These are phyloP conservation scores for Gobiocypris rarus DNA, from an alignment of 2,113 vertebrate species.

Conservation along the genomic window DNA sequence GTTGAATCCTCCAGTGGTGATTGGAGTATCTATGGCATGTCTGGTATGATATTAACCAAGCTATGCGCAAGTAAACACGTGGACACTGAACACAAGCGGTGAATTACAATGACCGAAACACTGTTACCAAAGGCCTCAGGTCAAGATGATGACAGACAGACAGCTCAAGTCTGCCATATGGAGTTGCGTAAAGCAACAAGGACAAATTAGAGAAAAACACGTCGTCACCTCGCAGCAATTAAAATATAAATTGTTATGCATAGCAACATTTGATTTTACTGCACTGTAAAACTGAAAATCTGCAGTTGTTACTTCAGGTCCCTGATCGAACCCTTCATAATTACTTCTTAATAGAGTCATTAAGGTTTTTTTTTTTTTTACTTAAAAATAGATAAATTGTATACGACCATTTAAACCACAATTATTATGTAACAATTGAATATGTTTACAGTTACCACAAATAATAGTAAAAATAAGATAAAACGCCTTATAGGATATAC, in stretches of 20 bases:
- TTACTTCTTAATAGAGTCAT: not conserved
- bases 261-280: not conserved
- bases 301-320: not conserved
- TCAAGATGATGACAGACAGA: slow-evolving; percentile 57
- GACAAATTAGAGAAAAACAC: slow-evolving; percentile 7
- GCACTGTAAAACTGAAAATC: not conserved
- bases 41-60: slow-evolving; percentile 69
- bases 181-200: not conserved
- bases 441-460: not conserved
- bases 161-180: slow-evolving; percentile 43
- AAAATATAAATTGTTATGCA: not conserved
- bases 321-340: not conserved
- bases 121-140: slow-evolving; percentile 50
- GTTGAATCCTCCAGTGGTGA: slow-evolving; percentile 61
- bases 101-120: slow-evolving; percentile 47
- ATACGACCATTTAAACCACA: not conserved
- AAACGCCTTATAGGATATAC: not conserved
- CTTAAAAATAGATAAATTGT: not conserved
- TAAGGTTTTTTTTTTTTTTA: not conserved
- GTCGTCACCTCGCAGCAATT: slow-evolving; percentile 1
- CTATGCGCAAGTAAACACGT: slow-evolving; percentile 69
- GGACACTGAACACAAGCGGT: slow-evolving; percentile 65
- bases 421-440: no score
- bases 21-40: slow-evolving; percentile 66
- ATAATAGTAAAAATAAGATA: not conserved